Evolutionary conservation across 2,888 invertebrate species (phyloP).

Genomic region (Erebia epiphron): DNA sequence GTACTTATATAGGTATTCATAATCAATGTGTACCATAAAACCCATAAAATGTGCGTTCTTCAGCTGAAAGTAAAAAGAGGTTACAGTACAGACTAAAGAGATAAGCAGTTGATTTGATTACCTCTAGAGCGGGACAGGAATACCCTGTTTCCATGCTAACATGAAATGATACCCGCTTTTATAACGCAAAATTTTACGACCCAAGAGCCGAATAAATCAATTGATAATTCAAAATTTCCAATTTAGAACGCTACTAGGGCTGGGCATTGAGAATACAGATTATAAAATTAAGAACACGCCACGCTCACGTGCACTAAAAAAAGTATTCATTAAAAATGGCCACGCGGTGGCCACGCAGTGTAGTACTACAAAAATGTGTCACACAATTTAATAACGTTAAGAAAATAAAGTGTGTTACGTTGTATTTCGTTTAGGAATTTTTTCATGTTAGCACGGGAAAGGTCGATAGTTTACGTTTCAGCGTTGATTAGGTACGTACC

Average conservation of each 20-base stretch:
- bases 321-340: constrained; percentile 5
- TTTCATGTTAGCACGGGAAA: constrained; percentile 21
- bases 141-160: constrained; percentile 31
- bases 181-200: constrained; percentile 25
- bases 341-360: background rate
- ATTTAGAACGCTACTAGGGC: constrained; percentile 20
- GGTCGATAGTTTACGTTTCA: constrained; percentile 18
- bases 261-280: constrained; percentile 7
- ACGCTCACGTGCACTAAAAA: constrained; percentile 12
- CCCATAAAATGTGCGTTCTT: constrained; percentile 1
- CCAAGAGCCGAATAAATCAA: constrained; percentile 21
- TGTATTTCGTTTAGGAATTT: constrained; percentile 16
- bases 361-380: constrained; percentile 4
- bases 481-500: constrained; percentile 41
- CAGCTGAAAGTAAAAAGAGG: constrained; percentile 29
- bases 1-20: background rate
- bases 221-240: constrained; percentile 27
- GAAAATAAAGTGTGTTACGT: constrained; percentile 17
- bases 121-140: constrained; percentile 32
- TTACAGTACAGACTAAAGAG: constrained; percentile 34
- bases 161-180: constrained; percentile 28
- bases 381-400: constrained; percentile 6
- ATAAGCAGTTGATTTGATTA: constrained; percentile 42
- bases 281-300: constrained; percentile 5
- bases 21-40: background rate